Percentiles rank a stretch among this genome's conserved stretches.
phyloP scores from a whole-genome alignment of 1,140 invertebrate genomes.

The Monomorium pharaonis region DNA sequence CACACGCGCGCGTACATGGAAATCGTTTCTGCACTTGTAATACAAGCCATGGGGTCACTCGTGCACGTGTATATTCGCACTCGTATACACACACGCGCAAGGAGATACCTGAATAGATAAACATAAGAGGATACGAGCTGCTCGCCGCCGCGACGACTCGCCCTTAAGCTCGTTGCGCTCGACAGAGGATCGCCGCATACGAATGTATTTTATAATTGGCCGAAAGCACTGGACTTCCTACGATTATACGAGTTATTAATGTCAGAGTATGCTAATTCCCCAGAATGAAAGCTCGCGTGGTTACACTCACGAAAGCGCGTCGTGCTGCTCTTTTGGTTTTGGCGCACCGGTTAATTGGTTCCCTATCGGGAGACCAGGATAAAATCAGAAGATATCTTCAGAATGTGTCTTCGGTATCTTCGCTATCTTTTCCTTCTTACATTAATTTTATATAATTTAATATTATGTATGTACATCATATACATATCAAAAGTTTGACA shows the following conservation, averaged over 20 bases:
- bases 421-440: background rate
- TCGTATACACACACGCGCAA: background rate
- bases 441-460: background rate
- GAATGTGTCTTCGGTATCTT: conserved; percentile 12
- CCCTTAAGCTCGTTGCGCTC: conserved; percentile 35
- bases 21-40: background rate
- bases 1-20: conserved; percentile 2
- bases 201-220: conserved; percentile 70
- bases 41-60: background rate
- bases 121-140: conserved; percentile 33
- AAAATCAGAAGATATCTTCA: background rate
- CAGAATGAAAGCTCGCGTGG: background rate
- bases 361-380: background rate
- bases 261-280: conserved; percentile 70
- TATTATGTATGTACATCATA: no score
- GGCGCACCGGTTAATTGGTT: background rate
- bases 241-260: conserved; percentile 74
- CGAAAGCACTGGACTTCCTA: conserved; percentile 69
- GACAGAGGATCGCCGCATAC: conserved; percentile 40
- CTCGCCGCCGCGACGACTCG: conserved; percentile 28
- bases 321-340: background rate
- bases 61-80: background rate
- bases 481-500: background rate
- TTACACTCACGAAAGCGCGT: background rate
- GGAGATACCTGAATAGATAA: conserved; percentile 60